Base-by-base conservation (phyloP, 2,113 vertebrate species). In the Cyphomyrus discorhynchus region DNA sequence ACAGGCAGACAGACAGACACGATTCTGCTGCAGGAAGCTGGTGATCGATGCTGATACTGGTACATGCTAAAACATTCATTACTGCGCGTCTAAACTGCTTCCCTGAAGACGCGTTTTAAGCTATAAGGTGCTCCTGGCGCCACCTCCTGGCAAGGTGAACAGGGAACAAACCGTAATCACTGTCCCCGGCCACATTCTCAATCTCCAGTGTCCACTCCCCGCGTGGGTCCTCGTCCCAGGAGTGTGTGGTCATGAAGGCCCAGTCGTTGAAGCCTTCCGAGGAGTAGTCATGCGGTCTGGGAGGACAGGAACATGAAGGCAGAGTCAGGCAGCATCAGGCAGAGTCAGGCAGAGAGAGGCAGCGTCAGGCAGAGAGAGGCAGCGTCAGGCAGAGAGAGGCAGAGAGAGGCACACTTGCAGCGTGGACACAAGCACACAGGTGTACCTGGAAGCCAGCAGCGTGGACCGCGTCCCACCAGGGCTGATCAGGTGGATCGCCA, bases 211-310 rank as follows among this genome's bases (percentile, higher is more conserved):
- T 95, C 98, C 98, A 99, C 70, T 99, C 98, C 53, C 98, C 98
- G 0, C 96, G 93, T 0, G 98, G 98, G 82, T 99, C 96, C 93
- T 99, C 98, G 0, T 98, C 98, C 98, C 98, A 99, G 0, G 97
- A 97, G 92, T 99, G 98, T 0, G 98, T 99, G 0, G 97, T 98
- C 98, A 99, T 99, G 91, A 99, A 99, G 46, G 98, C 97, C 98
- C 98, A 99, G 92, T 99, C 98, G 0, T 95, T 98, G 92, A 99
- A 99, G 52, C 98, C 98, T 2, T 99, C 98, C 0, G 97, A 96
- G 0, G 98, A 99, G 91, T 96, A 98, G 95, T 99, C 98, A 0
- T 98, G 97, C 5, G 97, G 97, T 93, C 98, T 99, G 94, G 70
- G 45, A 50, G 74, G n/a, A 31, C 10, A 13, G n/a, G 2, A 62